A percentile compares a stretch with the other conserved stretches of the same genome.
Conservation (phyloP, 2,888 invertebrate species). For the Leptopilina myrica region DNA sequence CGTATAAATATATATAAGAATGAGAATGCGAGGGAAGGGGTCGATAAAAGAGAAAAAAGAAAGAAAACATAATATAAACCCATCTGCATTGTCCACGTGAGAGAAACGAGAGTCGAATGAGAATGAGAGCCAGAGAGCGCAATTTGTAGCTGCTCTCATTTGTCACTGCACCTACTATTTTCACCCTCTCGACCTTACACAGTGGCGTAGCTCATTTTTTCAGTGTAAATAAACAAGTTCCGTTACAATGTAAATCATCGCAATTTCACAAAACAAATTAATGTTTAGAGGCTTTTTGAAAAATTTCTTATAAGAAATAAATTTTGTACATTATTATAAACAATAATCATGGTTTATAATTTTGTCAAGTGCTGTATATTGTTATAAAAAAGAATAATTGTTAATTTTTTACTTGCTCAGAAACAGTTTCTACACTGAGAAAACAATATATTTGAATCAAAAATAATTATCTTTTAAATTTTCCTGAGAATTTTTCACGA, state of each 20-base stretch:
- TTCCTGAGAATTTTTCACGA: no score
- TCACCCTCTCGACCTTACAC: slow-evolving; percentile 41
- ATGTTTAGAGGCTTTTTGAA: no score
- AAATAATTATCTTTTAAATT: no score
- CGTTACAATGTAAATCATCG: neutral
- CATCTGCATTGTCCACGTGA: slow-evolving; percentile 53
- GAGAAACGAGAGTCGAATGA: slow-evolving; percentile 67
- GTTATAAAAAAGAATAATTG: no score
- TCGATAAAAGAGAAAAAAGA: slow-evolving; percentile 8
- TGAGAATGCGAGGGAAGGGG: slow-evolving; percentile 10
- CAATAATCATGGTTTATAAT: no score
- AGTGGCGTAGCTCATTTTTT: neutral
- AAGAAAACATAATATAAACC: slow-evolving; percentile 1
- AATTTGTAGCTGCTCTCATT: slow-evolving; percentile 74
- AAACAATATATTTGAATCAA: no score
- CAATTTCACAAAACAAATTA: no score
- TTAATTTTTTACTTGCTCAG: no score
- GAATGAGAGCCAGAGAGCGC: slow-evolving; percentile 70
- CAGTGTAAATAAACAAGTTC: neutral
- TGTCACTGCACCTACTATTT: slow-evolving; percentile 67
- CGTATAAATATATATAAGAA: neutral
- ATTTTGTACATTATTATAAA: no score
- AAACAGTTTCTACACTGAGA: no score
- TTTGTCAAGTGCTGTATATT: no score
- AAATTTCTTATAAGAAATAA: no score